Conservation (phyloP, 2,797 vertebrate genomes). For the Knipowitschia caucasica region DNA sequence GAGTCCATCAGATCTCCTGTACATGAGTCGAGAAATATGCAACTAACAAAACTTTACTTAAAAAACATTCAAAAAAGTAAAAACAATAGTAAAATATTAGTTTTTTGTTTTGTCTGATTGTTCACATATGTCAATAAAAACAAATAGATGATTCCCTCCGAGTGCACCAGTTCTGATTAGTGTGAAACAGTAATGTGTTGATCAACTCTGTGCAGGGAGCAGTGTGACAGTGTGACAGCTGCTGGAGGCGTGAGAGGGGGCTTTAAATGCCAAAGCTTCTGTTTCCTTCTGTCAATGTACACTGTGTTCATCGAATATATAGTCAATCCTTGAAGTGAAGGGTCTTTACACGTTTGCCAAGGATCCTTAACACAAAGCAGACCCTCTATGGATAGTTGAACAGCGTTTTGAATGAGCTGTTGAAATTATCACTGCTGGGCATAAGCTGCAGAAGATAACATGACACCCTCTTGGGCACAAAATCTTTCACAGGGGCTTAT, state of each 20-base stretch:
- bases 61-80: background rate
- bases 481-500: conserved; percentile 58
- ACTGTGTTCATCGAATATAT: conserved; percentile 44
- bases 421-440: conserved; percentile 55
- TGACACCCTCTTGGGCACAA: conserved; percentile 43
- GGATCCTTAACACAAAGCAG: conserved; percentile 41
- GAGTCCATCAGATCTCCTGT: conserved; percentile 43
- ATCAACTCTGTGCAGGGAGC: conserved; percentile 13
- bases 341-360: conserved; percentile 55
- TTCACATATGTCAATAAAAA: too few species aligned
- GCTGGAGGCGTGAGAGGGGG: conserved; percentile 26
- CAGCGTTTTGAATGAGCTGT: conserved; percentile 53
- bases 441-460: conserved; percentile 46
- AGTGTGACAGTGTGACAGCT: conserved; percentile 52
- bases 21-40: conserved; percentile 33
- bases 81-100: too few species aligned
- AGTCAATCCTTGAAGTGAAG: conserved; percentile 50
- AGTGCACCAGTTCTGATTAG: conserved; percentile 7
- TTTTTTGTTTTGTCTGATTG: too few species aligned
- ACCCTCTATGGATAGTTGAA: conserved; percentile 62
- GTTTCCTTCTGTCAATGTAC: conserved; percentile 25
- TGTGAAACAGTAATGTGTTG: conserved; percentile 29
- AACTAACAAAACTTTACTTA: conserved; percentile 64
- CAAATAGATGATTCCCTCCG: background rate
- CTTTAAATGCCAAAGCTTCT: conserved; percentile 61